Conservation (phyloP, 2,888 invertebrate species). For the Crossocerus cetratus region DNA sequence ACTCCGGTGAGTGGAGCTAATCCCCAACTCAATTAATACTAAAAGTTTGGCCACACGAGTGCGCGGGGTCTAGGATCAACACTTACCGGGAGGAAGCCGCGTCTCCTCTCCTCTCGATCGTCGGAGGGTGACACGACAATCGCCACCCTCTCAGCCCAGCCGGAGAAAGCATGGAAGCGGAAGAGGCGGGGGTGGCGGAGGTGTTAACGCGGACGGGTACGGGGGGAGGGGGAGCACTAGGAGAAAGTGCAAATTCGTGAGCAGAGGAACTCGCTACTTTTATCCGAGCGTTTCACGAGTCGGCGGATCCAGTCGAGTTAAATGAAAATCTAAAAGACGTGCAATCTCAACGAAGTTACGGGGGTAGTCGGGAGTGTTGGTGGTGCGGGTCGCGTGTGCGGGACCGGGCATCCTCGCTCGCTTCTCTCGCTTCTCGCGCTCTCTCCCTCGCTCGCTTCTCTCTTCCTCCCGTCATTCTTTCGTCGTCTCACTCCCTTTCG, state of each 20-base stretch:
- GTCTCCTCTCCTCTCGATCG: neutral
- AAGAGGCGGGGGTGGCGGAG: too few species aligned
- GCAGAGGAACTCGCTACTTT: conserved; percentile 9
- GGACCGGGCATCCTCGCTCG: neutral
- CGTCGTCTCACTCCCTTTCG: conserved; percentile 1
- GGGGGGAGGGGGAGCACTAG: neutral
- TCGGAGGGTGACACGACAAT: neutral
- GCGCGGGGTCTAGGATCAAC: neutral
- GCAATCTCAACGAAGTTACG: conserved; percentile 26
- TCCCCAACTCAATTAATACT: neutral
- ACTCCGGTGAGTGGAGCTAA: neutral
- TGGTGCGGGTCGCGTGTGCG: conserved; percentile 29
- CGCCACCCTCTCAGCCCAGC: neutral
- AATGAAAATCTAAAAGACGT: conserved; percentile 39
- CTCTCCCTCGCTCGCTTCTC: neutral
- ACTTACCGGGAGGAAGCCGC: neutral
- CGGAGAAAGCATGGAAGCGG: too few species aligned
- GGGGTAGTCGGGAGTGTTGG: conserved; percentile 12
- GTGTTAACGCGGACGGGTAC: neutral
- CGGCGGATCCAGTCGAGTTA: conserved; percentile 18
- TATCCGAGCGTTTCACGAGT: conserved; percentile 24
- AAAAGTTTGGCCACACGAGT: neutral
- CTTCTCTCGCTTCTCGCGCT: too few species aligned
- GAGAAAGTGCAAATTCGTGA: neutral
- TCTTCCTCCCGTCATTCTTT: neutral